Evolutionary conservation across 2,113 vertebrate genomes (phyloP), one percentile per base, ranked within the genome.

Genomic region (Perca fluviatilis): DNA sequence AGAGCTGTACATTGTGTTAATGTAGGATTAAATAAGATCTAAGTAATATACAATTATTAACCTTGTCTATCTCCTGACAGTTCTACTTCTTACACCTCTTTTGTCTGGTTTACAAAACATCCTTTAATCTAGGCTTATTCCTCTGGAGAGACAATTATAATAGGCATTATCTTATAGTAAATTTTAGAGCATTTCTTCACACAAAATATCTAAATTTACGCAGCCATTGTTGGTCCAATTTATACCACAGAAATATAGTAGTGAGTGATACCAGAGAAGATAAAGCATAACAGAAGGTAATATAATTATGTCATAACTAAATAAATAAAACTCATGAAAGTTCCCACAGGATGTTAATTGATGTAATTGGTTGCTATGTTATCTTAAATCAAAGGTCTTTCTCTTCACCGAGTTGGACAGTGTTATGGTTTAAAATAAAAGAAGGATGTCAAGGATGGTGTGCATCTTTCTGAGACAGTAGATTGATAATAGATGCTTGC

Each of bases 401-500:
- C 43, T 67, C 51, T 30, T 14, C 27, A 2, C 49, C n/a, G 69
- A 30, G 49, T 58, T 49, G 56, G 67, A 62, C 33, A 0, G 11
- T 47, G 40, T 50, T 14, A 7, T 51, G 19, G 30, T 71, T 79
- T 71, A 14, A 51, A 66, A 69, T 36, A 19, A 3, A 5, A 40
- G 14, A 16, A 40, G 56, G 53, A 71, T 10, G 16, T 47, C 27
- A 0, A 8, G 13, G 47, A 3, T 36, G 61, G 18, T 33, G 68
- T 65, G 62, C 40, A 1, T 73, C 49, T 3, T 46, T 47, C 61
- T 49, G 15, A 21, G 68, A 49, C 6, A 40, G 36, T 23, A 43
- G 66, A 7, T 33, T 56, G 72, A 74, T 73, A 14, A 70, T 23
- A 46, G 76, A 74, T 16, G 40, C 71, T 47, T 14, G 33, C 71